Conservation (phyloP, 1,140 invertebrate genomes). For the Listronotus bonariensis region DNA sequence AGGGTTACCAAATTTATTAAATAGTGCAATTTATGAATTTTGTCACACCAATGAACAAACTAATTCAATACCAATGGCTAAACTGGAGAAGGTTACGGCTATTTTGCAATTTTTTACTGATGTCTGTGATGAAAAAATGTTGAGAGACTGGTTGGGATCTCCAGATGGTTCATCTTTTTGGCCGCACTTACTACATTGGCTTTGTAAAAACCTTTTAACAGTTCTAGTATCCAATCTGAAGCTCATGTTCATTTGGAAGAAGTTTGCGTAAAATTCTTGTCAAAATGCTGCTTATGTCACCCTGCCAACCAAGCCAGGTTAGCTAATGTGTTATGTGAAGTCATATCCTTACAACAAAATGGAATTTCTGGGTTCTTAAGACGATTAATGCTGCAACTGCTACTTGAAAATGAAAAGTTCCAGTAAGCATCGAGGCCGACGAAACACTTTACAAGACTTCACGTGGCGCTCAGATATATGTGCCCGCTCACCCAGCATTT, state of each 20-base stretch:
- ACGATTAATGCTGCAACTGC: constrained; percentile 79
- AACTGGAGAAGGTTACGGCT: constrained; percentile 62
- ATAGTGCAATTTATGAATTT: constrained; percentile 63
- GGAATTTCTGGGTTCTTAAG: constrained; percentile 86
- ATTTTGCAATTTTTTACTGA: constrained; percentile 82
- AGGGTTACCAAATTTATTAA: constrained; percentile 71
- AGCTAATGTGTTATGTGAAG: constrained; percentile 75
- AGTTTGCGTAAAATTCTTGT: constrained; percentile 74
- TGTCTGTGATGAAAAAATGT: constrained; percentile 75
- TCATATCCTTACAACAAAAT: constrained; percentile 69
- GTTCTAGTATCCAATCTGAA: constrained; percentile 60
- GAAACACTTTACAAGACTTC: constrained; percentile 52
- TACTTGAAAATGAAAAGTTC: constrained; percentile 85
- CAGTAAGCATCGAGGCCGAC: constrained; percentile 60
- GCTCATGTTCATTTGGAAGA: constrained; percentile 70
- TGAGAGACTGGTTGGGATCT: constrained; percentile 86
- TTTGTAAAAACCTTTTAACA: constrained; percentile 64
- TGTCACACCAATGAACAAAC: constrained; percentile 53
- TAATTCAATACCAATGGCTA: constrained; percentile 54
- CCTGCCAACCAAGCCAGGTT: constrained; percentile 81
- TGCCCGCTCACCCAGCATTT: constrained; percentile 51
- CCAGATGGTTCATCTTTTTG: constrained; percentile 80
- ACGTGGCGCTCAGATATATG: constrained; percentile 54
- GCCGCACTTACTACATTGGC: constrained; percentile 75
- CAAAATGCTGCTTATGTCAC: constrained; percentile 83